Conservation (phyloP, 2,113 vertebrate genomes). For the Lanius collurio region DNA sequence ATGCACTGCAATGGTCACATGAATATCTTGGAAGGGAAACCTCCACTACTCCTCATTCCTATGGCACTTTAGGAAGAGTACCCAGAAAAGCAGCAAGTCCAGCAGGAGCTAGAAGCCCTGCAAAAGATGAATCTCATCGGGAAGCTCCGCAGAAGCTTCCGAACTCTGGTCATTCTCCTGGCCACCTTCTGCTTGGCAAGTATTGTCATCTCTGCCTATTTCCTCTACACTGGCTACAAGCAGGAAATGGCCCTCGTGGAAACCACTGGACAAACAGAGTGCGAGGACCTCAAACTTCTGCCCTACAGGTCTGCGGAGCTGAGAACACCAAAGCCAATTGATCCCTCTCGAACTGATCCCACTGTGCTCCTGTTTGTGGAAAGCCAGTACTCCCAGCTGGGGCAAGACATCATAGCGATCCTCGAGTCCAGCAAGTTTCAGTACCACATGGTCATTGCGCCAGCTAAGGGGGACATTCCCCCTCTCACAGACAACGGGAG, state of each 20-base stretch:
- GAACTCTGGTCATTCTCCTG: conserved; percentile 86
- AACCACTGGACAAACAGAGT: conserved; percentile 79
- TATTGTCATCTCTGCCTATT: conserved; percentile 91
- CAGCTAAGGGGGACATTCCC: conserved; percentile 93
- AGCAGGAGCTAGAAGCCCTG: conserved; percentile 7
- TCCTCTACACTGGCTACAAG: conserved; percentile 89
- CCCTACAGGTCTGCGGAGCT: conserved; percentile 82
- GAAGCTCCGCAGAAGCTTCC: conserved; percentile 89
- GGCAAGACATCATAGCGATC: conserved; percentile 93
- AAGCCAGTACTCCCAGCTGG: conserved; percentile 96
- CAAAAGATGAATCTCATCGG: conserved; percentile 87
- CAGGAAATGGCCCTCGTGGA: conserved; percentile 86
- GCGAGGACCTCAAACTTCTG: conserved; percentile 79
- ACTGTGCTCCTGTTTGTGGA: conserved; percentile 92
- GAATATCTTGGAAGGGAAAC: conserved; percentile 68
- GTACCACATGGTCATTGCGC: conserved; percentile 92
- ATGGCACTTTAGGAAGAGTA: conserved; percentile 62
- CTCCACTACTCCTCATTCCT: conserved; percentile 8
- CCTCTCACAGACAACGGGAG: conserved; percentile 88
- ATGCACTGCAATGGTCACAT: conserved; percentile 97
- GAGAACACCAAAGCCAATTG: conserved; percentile 83
- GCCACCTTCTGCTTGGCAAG: conserved; percentile 90
- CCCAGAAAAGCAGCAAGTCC: background rate
- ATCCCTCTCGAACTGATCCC: conserved; percentile 85
- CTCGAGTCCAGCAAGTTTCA: conserved; percentile 92